Base-by-base conservation (phyloP, 2,888 invertebrate species). In the Nasonia oneida region DNA sequence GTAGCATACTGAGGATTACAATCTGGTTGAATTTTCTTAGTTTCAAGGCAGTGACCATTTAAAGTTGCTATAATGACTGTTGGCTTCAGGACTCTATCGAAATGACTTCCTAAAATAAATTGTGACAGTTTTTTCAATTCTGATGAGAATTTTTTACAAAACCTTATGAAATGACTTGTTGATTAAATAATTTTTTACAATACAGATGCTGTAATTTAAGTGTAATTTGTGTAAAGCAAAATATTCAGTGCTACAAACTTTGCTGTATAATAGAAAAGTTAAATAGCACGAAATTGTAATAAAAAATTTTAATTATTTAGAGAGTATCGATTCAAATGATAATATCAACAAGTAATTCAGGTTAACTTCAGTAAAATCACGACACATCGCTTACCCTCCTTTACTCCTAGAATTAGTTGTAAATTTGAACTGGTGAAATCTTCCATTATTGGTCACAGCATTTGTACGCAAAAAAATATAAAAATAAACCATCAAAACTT, bases 41-140 rank as follows among this genome's bases (percentile, higher is more conserved):
- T 96, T 92, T 97, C 96, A 89, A 96, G 93, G 90, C 95, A 95
- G 88, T 96, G 95, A 0, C 95, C 95, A 93, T 96, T 95, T 4
- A 96, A 92, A 67, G 95, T 95, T 3, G 95, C 96, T 87, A 94
- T 94, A 61, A 96, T 94, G 37, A 95, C 91, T 71, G 95, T 95
- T 0, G 95, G 94, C 86, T 94, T 94, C 81, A 92, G 93, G 87
- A 95, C 91, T 90, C 95, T 94, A 67, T 95, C 94, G 91, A 96
- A 95, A 53, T 95, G 95, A 88, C 94, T 94, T 14, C 95, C 96
- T 96, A 87, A 76, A 89, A 90, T 47, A 42, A 70, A 87, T 92
- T 91, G 88, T 53, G 73, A 79, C 47, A 2, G 18, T 1, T 18
- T 53, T 39, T n/a, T 3, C 29, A 74, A 42, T n/a, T 39, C 29